Conservation (phyloP, 2,113 vertebrate species). For the Tamias sibiricus region DNA sequence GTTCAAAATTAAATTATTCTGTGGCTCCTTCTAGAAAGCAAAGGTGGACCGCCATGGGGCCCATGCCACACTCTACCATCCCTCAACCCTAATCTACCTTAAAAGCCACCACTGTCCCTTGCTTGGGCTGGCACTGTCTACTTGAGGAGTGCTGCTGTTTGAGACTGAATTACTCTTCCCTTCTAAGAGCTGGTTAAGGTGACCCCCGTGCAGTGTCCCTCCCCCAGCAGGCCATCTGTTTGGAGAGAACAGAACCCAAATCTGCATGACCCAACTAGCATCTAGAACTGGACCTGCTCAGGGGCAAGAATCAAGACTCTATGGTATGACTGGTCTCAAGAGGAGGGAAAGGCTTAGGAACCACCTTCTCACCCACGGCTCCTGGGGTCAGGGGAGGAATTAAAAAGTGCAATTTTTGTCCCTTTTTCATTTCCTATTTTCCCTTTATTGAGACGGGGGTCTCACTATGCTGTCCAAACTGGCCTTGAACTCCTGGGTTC, state of each 20-base stretch:
- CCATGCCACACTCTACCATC: not conserved
- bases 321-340: not conserved
- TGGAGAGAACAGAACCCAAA: accelerated
- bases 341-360: not conserved
- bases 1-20: not conserved
- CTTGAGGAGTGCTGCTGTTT: too few species aligned
- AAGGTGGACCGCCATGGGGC: not conserved
- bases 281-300: not conserved
- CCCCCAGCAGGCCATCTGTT: too few species aligned
- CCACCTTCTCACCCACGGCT: not conserved
- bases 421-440: not conserved
- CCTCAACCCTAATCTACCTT: not conserved
- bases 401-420: too few species aligned
- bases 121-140: not conserved
- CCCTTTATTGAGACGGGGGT: not conserved
- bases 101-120: not conserved
- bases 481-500: not conserved
- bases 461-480: not conserved
- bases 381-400: not conserved
- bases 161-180: not conserved
- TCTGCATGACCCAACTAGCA: not conserved
- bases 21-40: not conserved
- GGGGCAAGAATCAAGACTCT: accelerated
- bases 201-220: not conserved
- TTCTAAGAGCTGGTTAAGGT: not conserved